Conservation (phyloP, 2,888 invertebrate species). For the Phortica magna region DNA sequence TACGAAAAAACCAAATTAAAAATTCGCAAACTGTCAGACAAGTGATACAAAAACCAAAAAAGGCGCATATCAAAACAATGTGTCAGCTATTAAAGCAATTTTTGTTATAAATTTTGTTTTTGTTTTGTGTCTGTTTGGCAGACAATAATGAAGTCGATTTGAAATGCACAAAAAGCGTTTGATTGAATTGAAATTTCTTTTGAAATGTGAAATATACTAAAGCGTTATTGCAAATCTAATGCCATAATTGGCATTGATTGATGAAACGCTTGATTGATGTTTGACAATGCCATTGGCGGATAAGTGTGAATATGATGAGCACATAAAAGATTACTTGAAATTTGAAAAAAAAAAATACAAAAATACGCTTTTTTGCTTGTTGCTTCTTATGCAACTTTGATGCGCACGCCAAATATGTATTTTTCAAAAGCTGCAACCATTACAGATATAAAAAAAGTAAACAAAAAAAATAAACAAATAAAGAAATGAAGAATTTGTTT, state of each 20-base stretch:
- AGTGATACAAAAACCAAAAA: constrained; percentile 57
- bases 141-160: background rate
- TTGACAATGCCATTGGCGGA: constrained; percentile 24
- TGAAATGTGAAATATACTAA: constrained; percentile 49
- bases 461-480: background rate
- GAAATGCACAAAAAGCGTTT: constrained; percentile 41
- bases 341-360: background rate
- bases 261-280: constrained; percentile 51
- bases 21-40: constrained; percentile 63
- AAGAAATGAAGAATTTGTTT: background rate
- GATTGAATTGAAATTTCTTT: constrained; percentile 19
- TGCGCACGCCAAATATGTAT: constrained; percentile 5
- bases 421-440: background rate
- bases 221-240: constrained; percentile 54
- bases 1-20: constrained; percentile 50
- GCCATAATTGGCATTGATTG: constrained; percentile 55
- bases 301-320: constrained; percentile 38
- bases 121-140: background rate
- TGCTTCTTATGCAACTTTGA: constrained; percentile 8
- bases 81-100: background rate
- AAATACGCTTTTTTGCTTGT: background rate
- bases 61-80: constrained; percentile 64
- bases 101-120: constrained; percentile 8
- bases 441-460: background rate
- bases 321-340: constrained; percentile 35